These are phyloP conservation scores for Pachypanchax playfairii DNA, from an alignment of 2,113 vertebrate genomes.

Conservation along the genomic window DNA sequence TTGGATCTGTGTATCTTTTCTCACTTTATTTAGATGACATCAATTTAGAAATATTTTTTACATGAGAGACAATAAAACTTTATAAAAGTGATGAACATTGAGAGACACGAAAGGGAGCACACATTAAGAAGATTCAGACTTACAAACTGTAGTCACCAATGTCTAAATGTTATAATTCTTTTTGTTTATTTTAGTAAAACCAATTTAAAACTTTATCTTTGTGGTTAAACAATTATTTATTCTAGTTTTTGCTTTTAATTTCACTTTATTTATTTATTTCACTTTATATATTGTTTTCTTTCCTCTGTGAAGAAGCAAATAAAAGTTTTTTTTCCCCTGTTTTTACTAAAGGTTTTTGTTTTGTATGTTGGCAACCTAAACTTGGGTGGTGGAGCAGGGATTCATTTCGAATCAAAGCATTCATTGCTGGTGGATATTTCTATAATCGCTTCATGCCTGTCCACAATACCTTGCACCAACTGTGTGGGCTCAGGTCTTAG, in stretches of 20 bases:
- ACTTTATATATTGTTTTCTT: background rate
- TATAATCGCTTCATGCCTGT: conserved; percentile 67
- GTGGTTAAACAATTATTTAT: background rate
- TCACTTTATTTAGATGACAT: background rate
- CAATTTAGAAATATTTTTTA: background rate
- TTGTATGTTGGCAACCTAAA: conserved; percentile 44
- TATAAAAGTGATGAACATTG: background rate
- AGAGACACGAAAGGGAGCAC: background rate
- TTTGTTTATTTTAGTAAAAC: background rate
- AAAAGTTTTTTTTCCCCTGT: background rate
- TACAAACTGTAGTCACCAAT: background rate
- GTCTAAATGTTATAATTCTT: background rate
- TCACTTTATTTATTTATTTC: background rate
- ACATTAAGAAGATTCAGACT: background rate
- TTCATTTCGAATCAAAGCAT: conserved; percentile 74
- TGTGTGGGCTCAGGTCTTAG: conserved; percentile 69
- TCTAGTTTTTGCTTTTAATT: no score
- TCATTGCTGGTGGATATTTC: conserved; percentile 68
- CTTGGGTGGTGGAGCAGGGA: conserved; percentile 46
- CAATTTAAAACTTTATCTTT: background rate
- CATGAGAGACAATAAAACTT: background rate
- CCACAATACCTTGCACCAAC: conserved; percentile 72
- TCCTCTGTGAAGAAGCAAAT: background rate
- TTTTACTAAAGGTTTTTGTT: background rate
- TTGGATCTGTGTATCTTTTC: no score